Conservation (phyloP, 2,888 invertebrate genomes). For the Carpatolechia fugitivella region DNA sequence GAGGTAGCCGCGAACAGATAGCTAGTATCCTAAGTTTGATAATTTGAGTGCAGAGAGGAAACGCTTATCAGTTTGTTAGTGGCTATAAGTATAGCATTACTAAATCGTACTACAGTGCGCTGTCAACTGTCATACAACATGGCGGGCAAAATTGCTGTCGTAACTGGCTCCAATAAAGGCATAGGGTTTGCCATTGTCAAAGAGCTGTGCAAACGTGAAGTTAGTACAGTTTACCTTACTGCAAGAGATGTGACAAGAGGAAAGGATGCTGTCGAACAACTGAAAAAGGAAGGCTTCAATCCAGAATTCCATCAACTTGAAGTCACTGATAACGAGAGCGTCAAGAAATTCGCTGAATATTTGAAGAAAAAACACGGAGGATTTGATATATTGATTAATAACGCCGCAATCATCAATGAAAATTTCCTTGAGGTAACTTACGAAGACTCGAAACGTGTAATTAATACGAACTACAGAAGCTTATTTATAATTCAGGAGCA, state of each 20-base stretch:
- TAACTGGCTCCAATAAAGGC: conserved; percentile 84
- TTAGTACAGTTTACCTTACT: conserved; percentile 81
- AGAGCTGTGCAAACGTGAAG: conserved; percentile 78
- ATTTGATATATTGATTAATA: conserved; percentile 39
- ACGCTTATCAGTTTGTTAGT: too few species aligned
- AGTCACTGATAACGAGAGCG: conserved; percentile 30
- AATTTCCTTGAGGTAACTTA: conserved; percentile 27
- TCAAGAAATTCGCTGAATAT: conserved; percentile 29
- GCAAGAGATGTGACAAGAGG: conserved; percentile 77
- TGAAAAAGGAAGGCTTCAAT: conserved; percentile 67
- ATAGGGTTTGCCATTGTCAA: conserved; percentile 82
- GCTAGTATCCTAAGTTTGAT: too few species aligned
- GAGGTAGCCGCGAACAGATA: too few species aligned
- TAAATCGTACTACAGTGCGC: too few species aligned
- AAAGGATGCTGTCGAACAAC: conserved; percentile 67
- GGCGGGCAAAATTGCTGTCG: conserved; percentile 39
- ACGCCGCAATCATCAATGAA: conserved; percentile 31
- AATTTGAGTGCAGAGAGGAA: too few species aligned
- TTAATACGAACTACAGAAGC: conserved; percentile 34
- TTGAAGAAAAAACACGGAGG: conserved; percentile 32
- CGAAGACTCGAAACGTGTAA: conserved; percentile 32
- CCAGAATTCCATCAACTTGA: conserved; percentile 43
- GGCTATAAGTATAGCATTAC: too few species aligned
- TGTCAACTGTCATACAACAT: conserved; percentile 1
- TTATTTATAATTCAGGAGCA: conserved; percentile 31